A percentile compares a stretch with the other conserved stretches of the same genome.
phyloP scores from a whole-genome alignment of 2,113 vertebrate species.

The Varanus komodoensis region DNA sequence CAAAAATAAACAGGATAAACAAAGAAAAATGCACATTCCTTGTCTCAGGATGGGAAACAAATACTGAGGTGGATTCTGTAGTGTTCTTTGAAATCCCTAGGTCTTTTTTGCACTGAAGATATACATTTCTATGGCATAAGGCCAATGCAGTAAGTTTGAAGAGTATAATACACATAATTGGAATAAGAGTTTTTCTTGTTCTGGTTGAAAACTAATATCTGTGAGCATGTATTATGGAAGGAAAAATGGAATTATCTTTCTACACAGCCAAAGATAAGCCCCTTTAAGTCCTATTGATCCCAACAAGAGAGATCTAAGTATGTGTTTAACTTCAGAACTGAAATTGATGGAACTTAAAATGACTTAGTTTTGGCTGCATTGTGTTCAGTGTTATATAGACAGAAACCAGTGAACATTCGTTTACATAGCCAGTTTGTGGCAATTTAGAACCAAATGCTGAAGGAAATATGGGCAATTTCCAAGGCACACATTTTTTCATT shows the following conservation, averaged over 20 bases:
- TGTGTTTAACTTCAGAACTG: background rate
- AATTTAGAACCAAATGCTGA: accelerated
- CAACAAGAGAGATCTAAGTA: background rate
- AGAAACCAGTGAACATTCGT: background rate
- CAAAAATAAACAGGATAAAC: accelerated
- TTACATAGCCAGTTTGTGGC: background rate
- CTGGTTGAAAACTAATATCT: slow-evolving; percentile 28
- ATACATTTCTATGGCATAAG: accelerated
- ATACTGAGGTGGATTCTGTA: background rate
- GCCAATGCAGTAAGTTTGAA: background rate
- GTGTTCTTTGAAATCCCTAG: background rate
- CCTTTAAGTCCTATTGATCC: slow-evolving; percentile 5
- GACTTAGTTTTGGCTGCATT: background rate
- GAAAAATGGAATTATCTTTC: slow-evolving; percentile 5
- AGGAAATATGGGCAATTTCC: background rate
- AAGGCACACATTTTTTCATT: background rate
- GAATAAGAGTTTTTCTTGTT: background rate
- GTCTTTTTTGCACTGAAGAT: background rate
- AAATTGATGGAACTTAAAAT: background rate
- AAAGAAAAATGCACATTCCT: background rate
- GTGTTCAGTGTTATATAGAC: background rate
- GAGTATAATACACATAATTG: background rate
- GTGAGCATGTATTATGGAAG: slow-evolving; percentile 8
- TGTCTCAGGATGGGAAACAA: background rate
- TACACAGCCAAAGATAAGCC: slow-evolving; percentile 23